Percentiles rank a stretch among this genome's conserved stretches.
phyloP scores from a whole-genome alignment of 2,113 vertebrate species.

The Tylochromis polylepis region DNA sequence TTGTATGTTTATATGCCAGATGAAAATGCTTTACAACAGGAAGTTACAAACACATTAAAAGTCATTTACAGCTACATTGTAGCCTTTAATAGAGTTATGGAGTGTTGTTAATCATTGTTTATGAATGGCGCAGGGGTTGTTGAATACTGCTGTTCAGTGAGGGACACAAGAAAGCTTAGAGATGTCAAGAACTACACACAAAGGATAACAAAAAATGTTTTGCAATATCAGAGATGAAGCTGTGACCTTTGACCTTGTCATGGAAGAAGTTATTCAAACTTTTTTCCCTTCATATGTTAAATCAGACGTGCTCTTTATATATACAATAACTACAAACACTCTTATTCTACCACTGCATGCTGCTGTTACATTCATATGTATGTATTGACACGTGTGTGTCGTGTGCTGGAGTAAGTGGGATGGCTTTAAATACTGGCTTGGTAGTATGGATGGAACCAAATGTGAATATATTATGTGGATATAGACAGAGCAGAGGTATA shows the following conservation, averaged over 20 bases:
- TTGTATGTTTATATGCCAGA: background rate
- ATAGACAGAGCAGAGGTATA: background rate
- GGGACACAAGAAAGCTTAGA: background rate
- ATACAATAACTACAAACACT: background rate
- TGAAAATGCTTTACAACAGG: background rate
- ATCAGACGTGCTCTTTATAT: background rate
- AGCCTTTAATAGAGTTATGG: background rate
- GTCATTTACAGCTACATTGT: background rate
- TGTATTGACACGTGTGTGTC: background rate
- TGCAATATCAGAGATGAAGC: background rate
- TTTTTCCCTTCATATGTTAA: background rate
- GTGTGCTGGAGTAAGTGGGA: background rate
- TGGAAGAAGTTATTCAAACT: background rate
- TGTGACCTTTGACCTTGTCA: background rate
- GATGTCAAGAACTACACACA: background rate
- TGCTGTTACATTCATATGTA: background rate
- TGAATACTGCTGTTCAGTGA: background rate
- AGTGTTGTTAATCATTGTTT: background rate
- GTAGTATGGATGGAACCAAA: background rate
- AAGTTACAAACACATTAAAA: background rate
- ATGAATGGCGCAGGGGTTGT: background rate
- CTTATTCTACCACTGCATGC: background rate
- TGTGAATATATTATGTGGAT: background rate
- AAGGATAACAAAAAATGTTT: background rate
- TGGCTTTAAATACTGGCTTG: background rate